phyloP scores from a whole-genome alignment of 2,113 vertebrate genomes.

The Takifugu flavidus region DNA sequence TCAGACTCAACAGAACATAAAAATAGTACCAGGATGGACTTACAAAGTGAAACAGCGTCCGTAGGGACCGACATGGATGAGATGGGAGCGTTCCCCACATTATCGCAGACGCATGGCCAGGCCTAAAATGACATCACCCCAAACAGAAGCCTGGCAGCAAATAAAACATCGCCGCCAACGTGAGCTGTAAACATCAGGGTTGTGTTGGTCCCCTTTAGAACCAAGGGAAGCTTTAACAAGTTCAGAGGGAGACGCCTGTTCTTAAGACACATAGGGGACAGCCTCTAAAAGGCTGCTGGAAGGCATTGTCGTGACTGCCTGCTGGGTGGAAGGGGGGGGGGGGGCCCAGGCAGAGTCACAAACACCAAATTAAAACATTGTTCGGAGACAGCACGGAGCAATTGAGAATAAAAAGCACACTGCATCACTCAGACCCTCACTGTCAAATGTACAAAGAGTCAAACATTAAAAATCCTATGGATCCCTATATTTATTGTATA shows the following conservation, averaged over 20 bases:
- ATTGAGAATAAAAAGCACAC: constrained; percentile 4
- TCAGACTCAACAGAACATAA: neutral
- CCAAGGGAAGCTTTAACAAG: constrained; percentile 1
- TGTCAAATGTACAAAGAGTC: too few relatives aligned
- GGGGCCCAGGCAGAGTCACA: neutral
- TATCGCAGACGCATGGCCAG: neutral
- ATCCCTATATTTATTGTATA: constrained; percentile 12
- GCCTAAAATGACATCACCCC: neutral
- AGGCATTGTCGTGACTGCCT: constrained; percentile 15
- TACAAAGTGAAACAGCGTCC: neutral
- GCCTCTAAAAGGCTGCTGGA: neutral
- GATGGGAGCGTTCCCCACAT: neutral
- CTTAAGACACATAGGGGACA: neutral
- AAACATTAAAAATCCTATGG: too few relatives aligned
- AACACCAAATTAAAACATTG: constrained; percentile 7
- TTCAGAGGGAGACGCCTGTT: neutral
- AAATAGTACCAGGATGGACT: neutral
- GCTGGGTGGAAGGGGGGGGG: neutral
- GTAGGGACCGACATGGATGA: neutral
- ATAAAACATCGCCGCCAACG: neutral
- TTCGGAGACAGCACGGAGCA: neutral
- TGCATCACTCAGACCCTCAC: neutral
- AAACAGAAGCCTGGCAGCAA: neutral
- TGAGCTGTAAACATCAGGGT: constrained; percentile 24
- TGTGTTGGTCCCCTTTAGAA: neutral